Evolutionary conservation across 2,888 invertebrate genomes (phyloP).

Genomic region (Sarcophaga variegata): DNA sequence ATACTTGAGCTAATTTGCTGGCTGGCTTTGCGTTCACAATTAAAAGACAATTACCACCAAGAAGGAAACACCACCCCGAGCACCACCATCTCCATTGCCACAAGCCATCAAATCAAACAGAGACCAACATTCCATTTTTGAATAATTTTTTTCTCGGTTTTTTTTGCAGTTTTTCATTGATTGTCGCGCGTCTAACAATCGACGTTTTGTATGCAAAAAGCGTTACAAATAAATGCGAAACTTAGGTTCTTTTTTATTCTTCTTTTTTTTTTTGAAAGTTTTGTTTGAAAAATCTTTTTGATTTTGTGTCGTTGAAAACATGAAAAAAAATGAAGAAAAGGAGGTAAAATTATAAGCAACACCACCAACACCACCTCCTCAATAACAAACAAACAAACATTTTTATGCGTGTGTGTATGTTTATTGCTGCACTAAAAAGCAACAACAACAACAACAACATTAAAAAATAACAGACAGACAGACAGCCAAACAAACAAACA

Average conservation of each 20-base stretch:
- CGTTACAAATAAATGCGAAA: neutral
- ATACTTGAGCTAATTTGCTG: constrained; percentile 32
- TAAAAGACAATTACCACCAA: constrained; percentile 59
- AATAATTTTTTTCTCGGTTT: neutral
- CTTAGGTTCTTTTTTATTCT: neutral
- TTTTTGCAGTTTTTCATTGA: neutral
- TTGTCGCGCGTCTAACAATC: neutral
- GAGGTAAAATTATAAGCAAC: constrained; percentile 47
- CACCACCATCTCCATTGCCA: too few relatives aligned
- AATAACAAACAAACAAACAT: constrained; percentile 9
- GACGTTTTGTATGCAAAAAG: constrained; percentile 45
- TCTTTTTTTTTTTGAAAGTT: constrained; percentile 50
- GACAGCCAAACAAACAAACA: neutral
- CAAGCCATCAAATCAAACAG: neutral
- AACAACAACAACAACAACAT: constrained; percentile 39
- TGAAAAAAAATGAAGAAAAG: neutral
- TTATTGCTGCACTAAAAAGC: constrained; percentile 60
- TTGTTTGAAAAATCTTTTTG: constrained; percentile 29
- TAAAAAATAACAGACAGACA: neutral
- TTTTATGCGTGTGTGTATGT: constrained; percentile 23
- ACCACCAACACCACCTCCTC: constrained; percentile 25
- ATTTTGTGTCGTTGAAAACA: neutral
- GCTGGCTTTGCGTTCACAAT: constrained; percentile 42
- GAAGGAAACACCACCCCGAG: neutral
- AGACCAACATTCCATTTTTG: constrained; percentile 64